Base-by-base conservation (phyloP, 2,888 invertebrate genomes). In the Agapetus fuscipes region DNA sequence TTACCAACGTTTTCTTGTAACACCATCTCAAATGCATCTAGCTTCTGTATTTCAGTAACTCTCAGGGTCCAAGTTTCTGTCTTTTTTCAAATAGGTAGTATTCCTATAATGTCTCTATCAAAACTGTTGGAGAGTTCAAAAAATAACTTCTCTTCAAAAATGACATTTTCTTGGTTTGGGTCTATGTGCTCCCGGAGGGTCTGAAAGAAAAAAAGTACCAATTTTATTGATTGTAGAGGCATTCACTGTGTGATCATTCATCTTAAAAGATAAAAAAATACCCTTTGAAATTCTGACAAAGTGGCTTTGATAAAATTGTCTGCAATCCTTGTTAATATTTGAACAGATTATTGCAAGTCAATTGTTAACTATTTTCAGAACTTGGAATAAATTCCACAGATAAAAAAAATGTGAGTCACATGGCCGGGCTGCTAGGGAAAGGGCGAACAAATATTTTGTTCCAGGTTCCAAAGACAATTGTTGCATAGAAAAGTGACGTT, bases 141-240 rank as follows among this genome's bases (percentile, higher is more conserved):
- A 3, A 40, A 13, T 27, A 4, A 27, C 6, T 30, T 3, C 4
- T 20, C 29, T n/a, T 40, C 11, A 17, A 31, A 27, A 3, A 7
- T 14, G 3, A n/a, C 25, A 14, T 17, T 27, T 16, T 17, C 26
- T 9, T 11, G 14, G 20, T 17, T 30, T 9, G 20, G 9, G 20
- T 26, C 27, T n/a, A 35, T 17, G n/a, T 35, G 35, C 11, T 40
- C 31, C 5, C 27, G 34, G 20, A 40, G 31, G 34, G 35, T 35
- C 40, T 40, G 35, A 7, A 40, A 37, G 1, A 14, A 30, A 39
- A 17, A 17, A 32, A 10, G 9, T 20, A 20, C 20, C 5, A 20
- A 9, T 20, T 20, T 20, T 20, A 6, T 20, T 20, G 9, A 20
- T 6, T 20, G 9, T 9, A 20, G n/a, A 20, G 20, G 5, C 20